Evolutionary conservation across 2,888 invertebrate genomes (phyloP).

Genomic region (Drosophila ezoana): DNA sequence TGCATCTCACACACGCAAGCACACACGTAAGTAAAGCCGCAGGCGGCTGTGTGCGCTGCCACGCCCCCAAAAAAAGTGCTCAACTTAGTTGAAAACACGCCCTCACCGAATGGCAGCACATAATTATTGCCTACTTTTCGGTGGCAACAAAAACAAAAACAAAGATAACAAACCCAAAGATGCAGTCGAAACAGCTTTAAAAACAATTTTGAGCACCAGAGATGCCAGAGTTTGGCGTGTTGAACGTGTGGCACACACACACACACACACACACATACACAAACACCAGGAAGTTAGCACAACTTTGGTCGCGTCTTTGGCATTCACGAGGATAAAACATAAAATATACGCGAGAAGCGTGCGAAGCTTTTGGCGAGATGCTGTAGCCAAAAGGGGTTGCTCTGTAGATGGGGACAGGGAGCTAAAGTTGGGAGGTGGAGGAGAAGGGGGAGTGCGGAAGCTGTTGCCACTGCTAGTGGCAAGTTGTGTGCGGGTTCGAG

Average conservation of each 20-base stretch:
- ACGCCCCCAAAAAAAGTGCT: conserved; percentile 8
- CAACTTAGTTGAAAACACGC: conserved; percentile 13
- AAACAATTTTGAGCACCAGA: conserved; percentile 65
- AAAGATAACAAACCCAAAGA: conserved; percentile 21
- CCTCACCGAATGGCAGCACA: conserved; percentile 48
- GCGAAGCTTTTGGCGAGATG: conserved; percentile 39
- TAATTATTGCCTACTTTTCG: conserved; percentile 71
- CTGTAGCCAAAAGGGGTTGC: background rate
- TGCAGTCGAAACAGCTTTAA: conserved; percentile 57
- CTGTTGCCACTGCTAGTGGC: too few relatives aligned
- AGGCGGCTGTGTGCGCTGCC: conserved; percentile 4
- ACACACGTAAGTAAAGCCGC: background rate
- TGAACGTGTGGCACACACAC: conserved; percentile 23
- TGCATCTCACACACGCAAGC: background rate
- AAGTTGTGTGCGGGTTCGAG: conserved; percentile 10
- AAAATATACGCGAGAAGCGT: conserved; percentile 63
- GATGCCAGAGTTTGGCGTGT: conserved; percentile 49
- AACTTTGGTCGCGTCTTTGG: conserved; percentile 28
- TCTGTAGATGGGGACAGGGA: background rate
- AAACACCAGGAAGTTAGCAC: conserved; percentile 13
- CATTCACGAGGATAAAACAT: conserved; percentile 47
- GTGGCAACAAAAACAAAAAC: conserved; percentile 26
- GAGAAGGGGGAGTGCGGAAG: background rate
- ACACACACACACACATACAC: conserved; percentile 3
- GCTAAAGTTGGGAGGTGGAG: background rate